A percentile compares a stretch with the other conserved stretches of the same genome.
These are phyloP conservation scores for Penaeus chinensis DNA, from an alignment of 1,140 invertebrate genomes.

Conservation along the genomic window DNA sequence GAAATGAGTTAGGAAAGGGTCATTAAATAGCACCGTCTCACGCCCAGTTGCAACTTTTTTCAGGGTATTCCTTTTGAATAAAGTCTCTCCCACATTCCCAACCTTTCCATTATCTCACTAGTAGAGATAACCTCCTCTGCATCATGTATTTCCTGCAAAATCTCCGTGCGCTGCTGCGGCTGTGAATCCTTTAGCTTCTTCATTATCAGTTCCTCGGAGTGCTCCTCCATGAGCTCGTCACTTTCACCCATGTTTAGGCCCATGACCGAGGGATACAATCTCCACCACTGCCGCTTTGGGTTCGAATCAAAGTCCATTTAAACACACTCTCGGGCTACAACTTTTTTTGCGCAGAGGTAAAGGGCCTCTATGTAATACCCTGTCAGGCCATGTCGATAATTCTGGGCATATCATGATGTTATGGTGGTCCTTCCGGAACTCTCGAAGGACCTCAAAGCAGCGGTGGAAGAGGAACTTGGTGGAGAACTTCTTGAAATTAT, in stretches of 20 bases:
- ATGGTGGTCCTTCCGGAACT: constrained; percentile 59
- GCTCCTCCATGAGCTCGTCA: constrained; percentile 21
- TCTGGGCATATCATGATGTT: constrained; percentile 50
- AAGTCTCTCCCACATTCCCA: not conserved
- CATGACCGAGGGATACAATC: constrained; percentile 66
- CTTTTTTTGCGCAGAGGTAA: constrained; percentile 1
- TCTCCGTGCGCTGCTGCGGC: not conserved
- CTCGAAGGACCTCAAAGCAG: constrained; percentile 58
- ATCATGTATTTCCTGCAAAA: not conserved
- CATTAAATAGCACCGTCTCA: not conserved
- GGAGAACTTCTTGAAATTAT: constrained; percentile 61
- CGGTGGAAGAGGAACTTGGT: constrained; percentile 43
- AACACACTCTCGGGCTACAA: not conserved
- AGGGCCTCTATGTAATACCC: not conserved
- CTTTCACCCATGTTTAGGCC: constrained; percentile 64
- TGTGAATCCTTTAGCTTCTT: not conserved
- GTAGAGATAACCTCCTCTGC: not conserved
- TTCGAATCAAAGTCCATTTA: constrained; percentile 46
- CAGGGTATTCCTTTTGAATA: not conserved
- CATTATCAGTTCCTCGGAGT: not conserved
- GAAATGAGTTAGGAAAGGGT: not conserved
- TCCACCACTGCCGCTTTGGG: constrained; percentile 64
- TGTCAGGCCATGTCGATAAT: not conserved
- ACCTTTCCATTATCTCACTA: not conserved
- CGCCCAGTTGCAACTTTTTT: not conserved